Evolutionary conservation across 1,140 invertebrate genomes (phyloP).

Genomic region (Pseudomyrmex gracilis): DNA sequence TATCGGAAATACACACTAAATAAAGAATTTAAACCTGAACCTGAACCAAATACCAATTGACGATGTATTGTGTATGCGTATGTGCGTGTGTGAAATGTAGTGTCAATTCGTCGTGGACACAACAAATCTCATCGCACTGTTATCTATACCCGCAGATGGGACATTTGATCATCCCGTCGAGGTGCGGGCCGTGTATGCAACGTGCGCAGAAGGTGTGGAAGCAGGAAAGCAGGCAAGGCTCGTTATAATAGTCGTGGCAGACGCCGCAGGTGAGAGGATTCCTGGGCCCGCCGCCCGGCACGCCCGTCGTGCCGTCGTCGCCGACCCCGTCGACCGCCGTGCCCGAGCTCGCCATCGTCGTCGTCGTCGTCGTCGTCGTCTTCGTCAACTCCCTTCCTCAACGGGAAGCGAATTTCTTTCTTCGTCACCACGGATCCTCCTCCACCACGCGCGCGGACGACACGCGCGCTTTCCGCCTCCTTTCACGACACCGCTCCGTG

Average conservation of each 20-base stretch:
- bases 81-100: neutral
- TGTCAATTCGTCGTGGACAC: neutral
- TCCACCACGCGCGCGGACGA: slow-evolving; percentile 33
- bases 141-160: slow-evolving; percentile 89
- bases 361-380: slow-evolving; percentile 39
- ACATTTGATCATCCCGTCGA: slow-evolving; percentile 88
- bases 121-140: slow-evolving; percentile 28
- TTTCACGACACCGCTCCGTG: slow-evolving; percentile 52
- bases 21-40: neutral
- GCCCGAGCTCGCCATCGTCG: slow-evolving; percentile 79
- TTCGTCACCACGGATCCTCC: slow-evolving; percentile 40
- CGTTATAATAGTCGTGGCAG: slow-evolving; percentile 89
- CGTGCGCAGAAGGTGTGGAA: slow-evolving; percentile 90
- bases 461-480: slow-evolving; percentile 39
- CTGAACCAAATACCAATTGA: neutral
- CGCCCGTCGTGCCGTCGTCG: slow-evolving; percentile 73
- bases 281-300: slow-evolving; percentile 73
- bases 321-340: slow-evolving; percentile 72
- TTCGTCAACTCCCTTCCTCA: neutral
- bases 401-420: too few species aligned
- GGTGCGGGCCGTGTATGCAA: slow-evolving; percentile 87
- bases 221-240: slow-evolving; percentile 89
- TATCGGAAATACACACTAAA: too few species aligned
- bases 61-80: neutral
- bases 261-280: slow-evolving; percentile 89